Percentiles rank a stretch among this genome's conserved stretches.
Conservation (phyloP, 2,797 vertebrate genomes). For the Falco biarmicus region DNA sequence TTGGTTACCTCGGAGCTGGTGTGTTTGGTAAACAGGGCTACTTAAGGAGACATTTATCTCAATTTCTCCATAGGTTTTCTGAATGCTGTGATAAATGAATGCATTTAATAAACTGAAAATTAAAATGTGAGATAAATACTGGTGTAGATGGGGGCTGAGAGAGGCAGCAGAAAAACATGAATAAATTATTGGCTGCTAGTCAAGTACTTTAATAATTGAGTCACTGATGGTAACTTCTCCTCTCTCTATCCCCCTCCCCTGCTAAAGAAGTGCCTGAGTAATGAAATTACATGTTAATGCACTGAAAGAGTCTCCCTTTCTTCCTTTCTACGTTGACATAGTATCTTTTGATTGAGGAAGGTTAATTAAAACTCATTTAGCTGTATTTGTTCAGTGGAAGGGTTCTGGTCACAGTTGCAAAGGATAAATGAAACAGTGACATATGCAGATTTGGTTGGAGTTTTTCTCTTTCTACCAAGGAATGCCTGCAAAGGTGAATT, state of each 20-base stretch:
- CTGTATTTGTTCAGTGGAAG: constrained; percentile 67
- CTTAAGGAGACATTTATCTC: constrained; percentile 63
- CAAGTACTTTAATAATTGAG: constrained; percentile 69
- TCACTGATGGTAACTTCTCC: constrained; percentile 56
- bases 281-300: constrained; percentile 71
- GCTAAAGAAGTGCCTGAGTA: constrained; percentile 53
- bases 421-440: constrained; percentile 29
- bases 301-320: constrained; percentile 38
- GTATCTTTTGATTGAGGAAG: constrained; percentile 76
- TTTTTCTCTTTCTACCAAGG: neutral
- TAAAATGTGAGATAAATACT: constrained; percentile 85
- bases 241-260: neutral
- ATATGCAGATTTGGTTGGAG: constrained; percentile 18
- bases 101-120: constrained; percentile 85
- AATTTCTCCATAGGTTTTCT: constrained; percentile 52
- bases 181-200: constrained; percentile 82
- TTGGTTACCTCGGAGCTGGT: neutral
- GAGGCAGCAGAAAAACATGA: constrained; percentile 35
- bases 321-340: constrained; percentile 64
- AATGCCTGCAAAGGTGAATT: neutral
- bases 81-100: constrained; percentile 73
- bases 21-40: constrained; percentile 57
- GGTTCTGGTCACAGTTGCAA: neutral
- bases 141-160: constrained; percentile 56
- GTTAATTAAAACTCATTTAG: constrained; percentile 79